Evolutionary conservation across 2,113 vertebrate genomes (phyloP).

Genomic region (Pelodiscus sinensis): DNA sequence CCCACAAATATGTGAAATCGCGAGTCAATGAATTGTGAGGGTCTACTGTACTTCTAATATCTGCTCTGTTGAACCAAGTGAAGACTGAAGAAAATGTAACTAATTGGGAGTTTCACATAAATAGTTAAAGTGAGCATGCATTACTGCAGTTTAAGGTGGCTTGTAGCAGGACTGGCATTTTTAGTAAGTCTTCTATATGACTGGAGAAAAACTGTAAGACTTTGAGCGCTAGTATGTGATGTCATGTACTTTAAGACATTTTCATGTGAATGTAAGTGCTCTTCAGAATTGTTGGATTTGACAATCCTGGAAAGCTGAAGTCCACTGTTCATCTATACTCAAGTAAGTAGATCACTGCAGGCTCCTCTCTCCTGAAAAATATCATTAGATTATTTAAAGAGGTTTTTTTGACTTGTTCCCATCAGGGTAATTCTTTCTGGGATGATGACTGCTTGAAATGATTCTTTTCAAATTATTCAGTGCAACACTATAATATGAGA

Average conservation of each 20-base stretch:
- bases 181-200: background rate
- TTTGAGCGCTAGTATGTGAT: background rate
- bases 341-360: background rate
- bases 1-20: too few species aligned
- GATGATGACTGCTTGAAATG: background rate
- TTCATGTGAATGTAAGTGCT: fast-evolving
- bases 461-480: background rate
- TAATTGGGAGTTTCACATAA: conserved; percentile 1
- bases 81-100: conserved; percentile 42
- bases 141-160: background rate
- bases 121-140: background rate
- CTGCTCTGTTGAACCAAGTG: conserved; percentile 45
- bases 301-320: background rate
- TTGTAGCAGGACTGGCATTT: background rate
- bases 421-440: background rate
- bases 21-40: too few species aligned
- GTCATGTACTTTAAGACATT: background rate
- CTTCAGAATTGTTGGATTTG: fast-evolving
- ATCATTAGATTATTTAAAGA: background rate
- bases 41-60: conserved; percentile 10
- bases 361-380: fast-evolving
- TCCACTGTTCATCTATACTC: background rate
- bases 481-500: background rate
- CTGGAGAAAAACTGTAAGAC: background rate
- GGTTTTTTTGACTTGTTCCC: background rate